Percentiles rank a stretch among this genome's conserved stretches.
phyloP scores from a whole-genome alignment of 2,113 vertebrate species.

The Todiramphus chloris region DNA sequence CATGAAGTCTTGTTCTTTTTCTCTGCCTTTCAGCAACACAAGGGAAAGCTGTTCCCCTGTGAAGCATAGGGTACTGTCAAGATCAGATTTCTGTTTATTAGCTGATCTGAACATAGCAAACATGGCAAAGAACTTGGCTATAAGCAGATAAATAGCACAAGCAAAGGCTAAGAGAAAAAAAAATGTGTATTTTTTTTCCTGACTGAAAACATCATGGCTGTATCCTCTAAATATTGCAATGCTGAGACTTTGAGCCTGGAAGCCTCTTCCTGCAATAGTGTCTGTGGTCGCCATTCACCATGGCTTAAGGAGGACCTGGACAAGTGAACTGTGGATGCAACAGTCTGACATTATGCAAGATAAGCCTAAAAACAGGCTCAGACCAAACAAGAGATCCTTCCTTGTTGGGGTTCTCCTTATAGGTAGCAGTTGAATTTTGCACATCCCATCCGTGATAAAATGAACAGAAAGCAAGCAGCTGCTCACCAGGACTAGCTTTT shows the following conservation, averaged over 20 bases:
- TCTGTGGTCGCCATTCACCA: accelerated
- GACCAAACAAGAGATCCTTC: not conserved
- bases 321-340: not conserved
- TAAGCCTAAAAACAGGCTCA: not conserved
- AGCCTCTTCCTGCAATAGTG: not conserved
- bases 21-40: not conserved
- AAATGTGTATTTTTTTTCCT: not conserved
- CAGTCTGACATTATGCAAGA: not conserved
- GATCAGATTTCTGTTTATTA: not conserved
- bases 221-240: not conserved
- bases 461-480: not conserved
- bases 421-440: not conserved
- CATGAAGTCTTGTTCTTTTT: not conserved
- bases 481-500: not conserved
- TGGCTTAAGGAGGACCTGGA: not conserved
- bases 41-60: not conserved
- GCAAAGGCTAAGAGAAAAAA: not conserved
- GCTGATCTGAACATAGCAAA: not conserved
- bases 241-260: not conserved
- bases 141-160: not conserved
- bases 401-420: not conserved
- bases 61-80: not conserved
- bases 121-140: not conserved
- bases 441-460: not conserved
- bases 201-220: not conserved